Evolutionary conservation across 2,113 vertebrate species (phyloP), one percentile per base, ranked within the genome.

Genomic region (Phrynosoma blainvillii): DNA sequence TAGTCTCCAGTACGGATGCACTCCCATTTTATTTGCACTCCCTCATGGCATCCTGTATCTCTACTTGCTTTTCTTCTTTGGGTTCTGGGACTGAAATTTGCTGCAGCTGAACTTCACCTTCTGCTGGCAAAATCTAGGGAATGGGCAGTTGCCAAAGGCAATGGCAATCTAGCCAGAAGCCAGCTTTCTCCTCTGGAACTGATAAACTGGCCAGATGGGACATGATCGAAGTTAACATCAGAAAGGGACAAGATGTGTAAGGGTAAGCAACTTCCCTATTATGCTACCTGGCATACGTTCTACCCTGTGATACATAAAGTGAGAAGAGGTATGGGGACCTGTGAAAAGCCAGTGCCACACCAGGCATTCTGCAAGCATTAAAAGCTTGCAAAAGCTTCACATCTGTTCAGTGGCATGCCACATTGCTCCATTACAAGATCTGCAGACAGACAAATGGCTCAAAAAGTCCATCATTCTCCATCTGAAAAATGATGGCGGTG

Each of bases 401-500:
- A 36, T 25, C 21, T 65, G 54, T 42, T 36, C 23, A 40, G 21
- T 20, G 52, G 5, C 74, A 84, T 70, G 21, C 73, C n/a, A 16
- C 23, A 27, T 5, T 20, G 9, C 36, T 68, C 23, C 25, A 66
- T 62, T 13, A 71, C 47, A 18, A 3, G 65, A 80, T 18, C 0
- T 3, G 18, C 0, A n/a, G 70, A 2, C 68, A 75, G 82, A 88
- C 2, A 6, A 76, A 36, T 32, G n/a, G 40, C n/a, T 32, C 27
- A 25, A 54, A 7, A 14, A 5, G 0, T 0, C 0, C 5, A 56
- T 21, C 0, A 0, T 71, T 30, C n/a, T 88, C 40, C 0, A 2
- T 27, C 52, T 1, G 23, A 70, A 42, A 4, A 0, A 47, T 47
- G 5, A 40, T 25, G n/a, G 9, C 11, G 1, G 30, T 4, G 13